Evolutionary conservation across 2,113 vertebrate genomes (phyloP).

Genomic region (Callochromis pleurospilus): DNA sequence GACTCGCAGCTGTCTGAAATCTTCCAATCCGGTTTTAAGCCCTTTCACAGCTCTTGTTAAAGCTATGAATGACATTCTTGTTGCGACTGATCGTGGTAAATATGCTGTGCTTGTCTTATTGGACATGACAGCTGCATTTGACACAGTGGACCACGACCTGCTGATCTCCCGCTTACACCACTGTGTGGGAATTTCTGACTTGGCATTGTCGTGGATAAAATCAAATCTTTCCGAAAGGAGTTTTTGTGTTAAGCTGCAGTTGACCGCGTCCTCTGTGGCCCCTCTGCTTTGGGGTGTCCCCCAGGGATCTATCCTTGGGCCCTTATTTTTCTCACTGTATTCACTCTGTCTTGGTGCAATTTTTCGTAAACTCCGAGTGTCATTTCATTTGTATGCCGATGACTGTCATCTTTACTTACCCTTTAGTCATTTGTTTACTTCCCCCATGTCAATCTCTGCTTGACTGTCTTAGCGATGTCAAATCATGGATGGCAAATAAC

Average conservation of each 20-base stretch:
- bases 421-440: not conserved
- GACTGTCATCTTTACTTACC: not conserved
- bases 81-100: not conserved
- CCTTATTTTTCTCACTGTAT: not conserved
- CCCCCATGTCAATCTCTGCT: not conserved
- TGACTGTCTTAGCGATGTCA: not conserved
- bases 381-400: not conserved
- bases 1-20: not conserved
- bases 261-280: rapidly evolving
- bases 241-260: rapidly evolving
- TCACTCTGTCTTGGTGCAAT: not conserved
- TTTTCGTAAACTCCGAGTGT: not conserved
- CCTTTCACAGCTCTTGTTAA: rapidly evolving
- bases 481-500: not conserved
- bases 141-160: not conserved
- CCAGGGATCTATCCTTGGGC: not conserved
- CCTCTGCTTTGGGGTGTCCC: not conserved
- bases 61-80: not conserved
- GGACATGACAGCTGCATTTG: not conserved
- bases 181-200: not conserved
- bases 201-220: not conserved
- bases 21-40: not conserved
- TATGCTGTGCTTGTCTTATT: not conserved
- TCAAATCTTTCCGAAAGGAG: not conserved
- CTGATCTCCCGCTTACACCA: too few relatives aligned